These are phyloP conservation scores for Plemyria rubiginata DNA, from an alignment of 2,888 invertebrate genomes.

Conservation along the genomic window DNA sequence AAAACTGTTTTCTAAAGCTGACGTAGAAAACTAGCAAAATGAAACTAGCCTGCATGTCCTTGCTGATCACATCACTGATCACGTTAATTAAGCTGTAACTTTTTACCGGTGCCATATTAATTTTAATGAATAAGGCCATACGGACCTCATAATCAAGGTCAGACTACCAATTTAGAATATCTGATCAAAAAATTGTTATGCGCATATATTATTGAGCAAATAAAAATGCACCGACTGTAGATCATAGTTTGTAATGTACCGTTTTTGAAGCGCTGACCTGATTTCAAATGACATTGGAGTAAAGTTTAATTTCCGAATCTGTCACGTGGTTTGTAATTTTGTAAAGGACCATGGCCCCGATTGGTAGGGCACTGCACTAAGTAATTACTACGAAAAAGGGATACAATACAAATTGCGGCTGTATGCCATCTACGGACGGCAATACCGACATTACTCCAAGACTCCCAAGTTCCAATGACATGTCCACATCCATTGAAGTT, in stretches of 20 bases:
- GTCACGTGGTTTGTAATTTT: constrained; percentile 10
- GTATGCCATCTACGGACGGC: constrained; percentile 52
- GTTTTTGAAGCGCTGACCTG: constrained; percentile 7
- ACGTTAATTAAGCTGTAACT: constrained; percentile 23
- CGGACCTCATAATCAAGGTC: constrained; percentile 27
- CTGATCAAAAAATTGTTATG: constrained; percentile 30
- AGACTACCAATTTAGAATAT: constrained; percentile 28
- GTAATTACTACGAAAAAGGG: constrained; percentile 59
- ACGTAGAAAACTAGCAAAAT: background rate
- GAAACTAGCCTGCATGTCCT: background rate
- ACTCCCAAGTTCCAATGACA: constrained; percentile 42
- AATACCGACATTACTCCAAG: constrained; percentile 51
- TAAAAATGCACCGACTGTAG: constrained; percentile 14
- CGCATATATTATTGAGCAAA: constrained; percentile 26
- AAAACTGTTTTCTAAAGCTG: too few species aligned
- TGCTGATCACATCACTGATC: constrained; percentile 2
- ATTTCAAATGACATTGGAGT: constrained; percentile 20
- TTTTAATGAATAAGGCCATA: constrained; percentile 21
- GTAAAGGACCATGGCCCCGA: constrained; percentile 33
- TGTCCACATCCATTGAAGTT: constrained; percentile 44
- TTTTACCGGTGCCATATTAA: constrained; percentile 22
- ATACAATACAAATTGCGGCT: constrained; percentile 51
- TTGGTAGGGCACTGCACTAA: constrained; percentile 31
- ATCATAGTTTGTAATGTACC: constrained; percentile 14
- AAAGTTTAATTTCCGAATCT: constrained; percentile 19